Base-by-base conservation (phyloP, 2,797 vertebrate species). In the Onychomys arenicola region DNA sequence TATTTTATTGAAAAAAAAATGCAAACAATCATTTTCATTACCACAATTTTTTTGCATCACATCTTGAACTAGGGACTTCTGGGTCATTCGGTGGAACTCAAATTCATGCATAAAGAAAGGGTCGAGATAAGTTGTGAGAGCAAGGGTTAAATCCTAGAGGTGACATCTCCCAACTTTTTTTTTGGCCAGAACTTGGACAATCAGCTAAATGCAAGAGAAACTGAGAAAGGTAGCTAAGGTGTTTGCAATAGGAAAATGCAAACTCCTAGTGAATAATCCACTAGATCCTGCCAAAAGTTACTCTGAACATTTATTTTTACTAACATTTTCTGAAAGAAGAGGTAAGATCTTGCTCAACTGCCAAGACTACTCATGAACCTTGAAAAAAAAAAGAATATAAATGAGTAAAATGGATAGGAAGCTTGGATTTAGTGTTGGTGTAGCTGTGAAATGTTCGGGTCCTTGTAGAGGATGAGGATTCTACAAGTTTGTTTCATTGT, bases 271-370 rank as follows among this genome's bases (percentile, higher is more conserved):
- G 21, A 93, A 85, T 4, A 73, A 21, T 32, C 10, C 46, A 25
- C 12, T 5, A 73, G 13, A n/a, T 65, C 76, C 37, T 92, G 34
- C 29, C 55, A 65, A 1, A 84, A 90, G 14, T 46, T 29, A 17
- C 59, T 65, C 40, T 6, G 1, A 65, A 34, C 5, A 21, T 40
- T 13, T 57, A 9, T 27, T 67, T 49, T 29, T 65, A 21, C 29
- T 13, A 85, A 23, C 19, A 67, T 52, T 85, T 49, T n/a, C 34
- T 37, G 92, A 86, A 96, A 71, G 71, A 27, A 67, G 73, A 96
- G 40, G 16, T 16, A 96, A 76, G 71, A 95, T 92, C 90, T 96
- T 80, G 80, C 17, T 96, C 92, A 92, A 88, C 78, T 97, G 65
- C 34, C 57, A 76, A 82, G 52, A 25, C 4, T 49, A 84, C 46